These are phyloP conservation scores for Echeneis naucrates DNA, from an alignment of 2,797 vertebrate species.

Conservation along the genomic window DNA sequence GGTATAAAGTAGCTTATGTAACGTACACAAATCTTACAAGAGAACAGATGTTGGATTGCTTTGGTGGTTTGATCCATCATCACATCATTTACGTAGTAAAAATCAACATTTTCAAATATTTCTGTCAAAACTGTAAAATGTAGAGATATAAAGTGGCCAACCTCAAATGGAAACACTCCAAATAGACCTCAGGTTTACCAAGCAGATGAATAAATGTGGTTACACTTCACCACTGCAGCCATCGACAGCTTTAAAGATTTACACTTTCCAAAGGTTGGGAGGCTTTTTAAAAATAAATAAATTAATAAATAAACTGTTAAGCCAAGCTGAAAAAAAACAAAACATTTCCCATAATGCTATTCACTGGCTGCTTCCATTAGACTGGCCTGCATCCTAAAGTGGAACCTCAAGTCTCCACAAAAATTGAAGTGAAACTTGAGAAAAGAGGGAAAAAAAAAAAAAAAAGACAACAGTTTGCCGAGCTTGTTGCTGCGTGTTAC, in stretches of 20 bases:
- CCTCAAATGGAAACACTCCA: not conserved
- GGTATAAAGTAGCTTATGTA: not conserved
- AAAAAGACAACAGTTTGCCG: not conserved
- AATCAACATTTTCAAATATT: not conserved
- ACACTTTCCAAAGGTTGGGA: no score
- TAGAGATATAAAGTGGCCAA: not conserved
- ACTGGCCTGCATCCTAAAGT: not conserved
- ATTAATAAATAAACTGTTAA: no score
- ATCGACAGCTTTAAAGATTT: no score
- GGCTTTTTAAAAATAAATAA: no score
- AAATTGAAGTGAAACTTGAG: not conserved
- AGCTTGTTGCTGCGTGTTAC: no score
- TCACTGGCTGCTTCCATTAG: not conserved
- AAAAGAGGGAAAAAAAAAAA: no score
- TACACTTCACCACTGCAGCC: not conserved
- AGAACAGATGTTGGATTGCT: no score
- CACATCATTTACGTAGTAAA: not conserved
- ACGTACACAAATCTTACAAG: not conserved
- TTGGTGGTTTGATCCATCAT: not conserved
- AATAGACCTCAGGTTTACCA: not conserved
- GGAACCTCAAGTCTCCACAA: not conserved
- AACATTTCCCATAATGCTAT: conserved; percentile 6
- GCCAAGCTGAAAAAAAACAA: no score
- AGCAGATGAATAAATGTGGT: not conserved
- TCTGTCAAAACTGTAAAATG: not conserved